Conservation (phyloP, 2,888 invertebrate genomes). For the Drosophila cracens region DNA sequence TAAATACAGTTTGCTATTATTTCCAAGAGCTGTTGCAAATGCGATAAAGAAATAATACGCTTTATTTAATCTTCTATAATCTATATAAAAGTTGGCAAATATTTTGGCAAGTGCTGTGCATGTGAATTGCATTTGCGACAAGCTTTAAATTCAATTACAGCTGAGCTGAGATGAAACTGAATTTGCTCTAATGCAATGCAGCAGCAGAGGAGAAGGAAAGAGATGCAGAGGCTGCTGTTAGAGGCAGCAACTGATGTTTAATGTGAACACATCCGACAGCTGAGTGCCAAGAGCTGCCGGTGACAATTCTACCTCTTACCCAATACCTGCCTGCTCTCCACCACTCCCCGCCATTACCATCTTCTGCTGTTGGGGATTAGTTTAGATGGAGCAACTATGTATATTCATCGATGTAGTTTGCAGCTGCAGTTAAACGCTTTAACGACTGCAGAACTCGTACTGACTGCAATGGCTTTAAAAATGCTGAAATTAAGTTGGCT, state of each 20-base stretch:
- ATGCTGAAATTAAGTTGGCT: slow-evolving; percentile 60
- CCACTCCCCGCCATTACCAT: not conserved
- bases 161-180: slow-evolving; percentile 28
- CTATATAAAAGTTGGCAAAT: not conserved
- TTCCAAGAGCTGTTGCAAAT: not conserved
- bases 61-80: not conserved
- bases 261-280: slow-evolving; percentile 24
- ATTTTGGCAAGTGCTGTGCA: slow-evolving; percentile 12
- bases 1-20: not conserved
- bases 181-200: slow-evolving; percentile 33
- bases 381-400: not conserved
- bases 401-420: not conserved
- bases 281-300: slow-evolving; percentile 4
- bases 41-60: not conserved
- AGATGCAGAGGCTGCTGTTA: no score
- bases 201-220: not conserved
- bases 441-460: slow-evolving; percentile 6
- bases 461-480: slow-evolving; percentile 46
- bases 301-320: not conserved
- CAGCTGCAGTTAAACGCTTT: slow-evolving; percentile 20
- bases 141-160: slow-evolving; percentile 39
- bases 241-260: slow-evolving; percentile 37
- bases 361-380: not conserved
- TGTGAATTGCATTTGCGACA: slow-evolving; percentile 42
- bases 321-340: not conserved